phyloP scores from a whole-genome alignment of 2,888 invertebrate species.

The Brachyopa scutellaris region DNA sequence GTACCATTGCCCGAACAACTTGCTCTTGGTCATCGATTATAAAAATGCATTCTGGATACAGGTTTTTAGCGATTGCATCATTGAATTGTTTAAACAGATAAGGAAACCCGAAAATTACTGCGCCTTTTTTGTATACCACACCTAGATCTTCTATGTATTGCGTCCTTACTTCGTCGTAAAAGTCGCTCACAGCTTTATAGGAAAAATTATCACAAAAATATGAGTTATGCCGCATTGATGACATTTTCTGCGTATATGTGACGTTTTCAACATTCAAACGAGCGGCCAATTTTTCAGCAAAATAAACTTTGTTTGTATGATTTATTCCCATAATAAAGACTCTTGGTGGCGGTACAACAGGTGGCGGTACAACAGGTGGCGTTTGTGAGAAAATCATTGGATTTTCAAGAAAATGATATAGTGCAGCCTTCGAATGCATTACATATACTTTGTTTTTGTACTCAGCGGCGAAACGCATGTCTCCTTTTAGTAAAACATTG shows the following conservation, averaged over 20 bases:
- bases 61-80: conserved; percentile 14
- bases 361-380: conserved; percentile 82
- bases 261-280: conserved; percentile 81
- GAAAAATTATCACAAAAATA: neutral
- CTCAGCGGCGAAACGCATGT: conserved; percentile 82
- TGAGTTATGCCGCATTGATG: neutral
- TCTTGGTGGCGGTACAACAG: conserved; percentile 83
- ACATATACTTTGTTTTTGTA: conserved; percentile 84
- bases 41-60: conserved; percentile 49
- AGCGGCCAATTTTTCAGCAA: conserved; percentile 83
- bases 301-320: conserved; percentile 83
- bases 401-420: conserved; percentile 83
- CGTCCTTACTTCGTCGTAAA: neutral
- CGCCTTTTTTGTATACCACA: conserved; percentile 3
- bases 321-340: conserved; percentile 84
- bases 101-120: conserved; percentile 39
- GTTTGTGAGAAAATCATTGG: conserved; percentile 83
- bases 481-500: conserved; percentile 85
- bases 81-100: conserved; percentile 18
- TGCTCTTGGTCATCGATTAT: conserved; percentile 44
- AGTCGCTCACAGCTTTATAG: neutral
- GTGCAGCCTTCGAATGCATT: conserved; percentile 83
- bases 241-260: conserved; percentile 9
- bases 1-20: too few species aligned
- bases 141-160: conserved; percentile 10